These are phyloP conservation scores for Sebastes diploproa DNA, from an alignment of 2,797 vertebrate species.

Conservation along the genomic window DNA sequence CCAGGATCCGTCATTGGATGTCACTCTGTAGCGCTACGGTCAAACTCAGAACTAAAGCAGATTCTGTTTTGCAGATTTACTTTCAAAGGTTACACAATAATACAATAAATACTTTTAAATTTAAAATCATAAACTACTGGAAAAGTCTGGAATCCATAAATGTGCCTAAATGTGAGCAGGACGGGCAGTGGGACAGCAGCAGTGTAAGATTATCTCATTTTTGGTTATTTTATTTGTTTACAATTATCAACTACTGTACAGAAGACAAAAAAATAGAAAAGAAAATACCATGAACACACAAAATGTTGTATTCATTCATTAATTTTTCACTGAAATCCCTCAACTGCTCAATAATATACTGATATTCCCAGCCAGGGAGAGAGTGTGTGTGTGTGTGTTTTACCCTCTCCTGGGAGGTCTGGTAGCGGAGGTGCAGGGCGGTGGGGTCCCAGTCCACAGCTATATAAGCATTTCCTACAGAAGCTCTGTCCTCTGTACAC, in stretches of 20 bases:
- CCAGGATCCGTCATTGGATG: too few species aligned
- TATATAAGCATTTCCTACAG: constrained; percentile 93
- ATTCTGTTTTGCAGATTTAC: background rate
- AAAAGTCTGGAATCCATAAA: background rate
- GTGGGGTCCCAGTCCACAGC: constrained; percentile 99
- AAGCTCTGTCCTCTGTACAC: constrained; percentile 91
- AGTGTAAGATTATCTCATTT: background rate
- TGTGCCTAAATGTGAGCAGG: background rate
- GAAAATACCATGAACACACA: background rate
- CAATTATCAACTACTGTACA: background rate
- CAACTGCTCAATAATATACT: background rate
- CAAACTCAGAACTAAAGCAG: background rate
- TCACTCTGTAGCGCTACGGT: background rate
- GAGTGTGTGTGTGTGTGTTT: constrained; percentile 19
- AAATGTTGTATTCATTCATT: background rate
- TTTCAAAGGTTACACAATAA: background rate
- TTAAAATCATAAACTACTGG: background rate
- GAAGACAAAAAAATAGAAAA: background rate
- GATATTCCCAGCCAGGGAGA: too few species aligned
- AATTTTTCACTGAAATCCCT: background rate
- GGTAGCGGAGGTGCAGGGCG: constrained; percentile 96
- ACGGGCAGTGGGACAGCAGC: background rate
- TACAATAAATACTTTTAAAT: too few species aligned
- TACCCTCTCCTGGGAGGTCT: constrained; percentile 98
- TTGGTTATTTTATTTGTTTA: background rate